These are phyloP conservation scores for Nothobranchius kuhntae DNA, from an alignment of 2,113 vertebrate genomes.

Conservation along the genomic window DNA sequence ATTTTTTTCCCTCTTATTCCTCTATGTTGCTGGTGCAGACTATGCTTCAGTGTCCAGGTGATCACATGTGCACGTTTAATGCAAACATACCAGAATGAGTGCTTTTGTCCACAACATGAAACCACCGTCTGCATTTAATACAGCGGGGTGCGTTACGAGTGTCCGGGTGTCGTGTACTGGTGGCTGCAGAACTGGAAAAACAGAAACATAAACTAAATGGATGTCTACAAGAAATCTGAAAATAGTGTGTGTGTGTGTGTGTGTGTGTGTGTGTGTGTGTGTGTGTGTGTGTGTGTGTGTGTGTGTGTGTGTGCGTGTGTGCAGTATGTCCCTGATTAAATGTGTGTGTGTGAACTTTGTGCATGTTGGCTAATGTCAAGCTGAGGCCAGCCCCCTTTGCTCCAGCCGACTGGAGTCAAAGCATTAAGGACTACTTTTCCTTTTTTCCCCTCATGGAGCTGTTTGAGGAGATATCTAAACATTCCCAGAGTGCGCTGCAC, in stretches of 20 bases:
- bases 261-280: too few species aligned
- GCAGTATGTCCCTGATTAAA: constrained; percentile 55
- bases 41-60: constrained; percentile 94
- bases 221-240: constrained; percentile 11
- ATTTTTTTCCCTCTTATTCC: constrained; percentile 80
- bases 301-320: constrained; percentile 44
- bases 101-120: constrained; percentile 77
- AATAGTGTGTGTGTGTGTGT: constrained; percentile 46
- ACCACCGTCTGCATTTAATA: constrained; percentile 84
- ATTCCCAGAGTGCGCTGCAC: constrained; percentile 79
- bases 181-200: too few species aligned
- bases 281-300: constrained; percentile 46
- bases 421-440: constrained; percentile 65
- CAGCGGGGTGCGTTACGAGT: background rate
- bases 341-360: constrained; percentile 73
- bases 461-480: constrained; percentile 80
- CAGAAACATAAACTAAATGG: background rate
- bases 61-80: constrained; percentile 63
- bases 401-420: constrained; percentile 62
- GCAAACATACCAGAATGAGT: constrained; percentile 74
- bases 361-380: constrained; percentile 72
- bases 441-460: constrained; percentile 66
- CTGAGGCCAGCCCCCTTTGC: constrained; percentile 73
- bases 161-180: too few species aligned
- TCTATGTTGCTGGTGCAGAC: constrained; percentile 81